Evolutionary conservation across 1,140 invertebrate species (phyloP), one percentile per base, ranked within the genome.

Genomic region (Homarus americanus): DNA sequence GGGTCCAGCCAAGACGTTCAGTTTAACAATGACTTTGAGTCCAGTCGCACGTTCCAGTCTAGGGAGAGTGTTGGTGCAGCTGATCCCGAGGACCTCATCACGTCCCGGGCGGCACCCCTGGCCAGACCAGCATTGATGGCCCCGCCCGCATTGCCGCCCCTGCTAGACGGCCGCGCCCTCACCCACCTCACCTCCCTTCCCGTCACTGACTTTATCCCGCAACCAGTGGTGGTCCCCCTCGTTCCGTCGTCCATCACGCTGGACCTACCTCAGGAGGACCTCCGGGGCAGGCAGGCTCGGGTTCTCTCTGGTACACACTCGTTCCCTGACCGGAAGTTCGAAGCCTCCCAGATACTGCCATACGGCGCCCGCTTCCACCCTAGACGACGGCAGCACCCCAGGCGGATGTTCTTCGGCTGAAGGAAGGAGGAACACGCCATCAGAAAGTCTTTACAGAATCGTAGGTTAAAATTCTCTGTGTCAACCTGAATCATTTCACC

Each of bases 151-250:
- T 15, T 10, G 28, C 28, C 44, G 20, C 78, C 44, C 15, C 41
- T 80, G 28, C 24, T 32, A 3, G 41, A 44, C 24, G 12, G 28
- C n/a, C 28, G 40, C 41, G 5, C 78, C 4, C 12, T 80, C 41
- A 28, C 41, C 44, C 20, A 17, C 75, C 73, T 24, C 75, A 24
- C 12, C 20, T 4, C 24, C 36, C 75, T 28, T 12, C 34, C 75
- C 38, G 0, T 32, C 41, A 0, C 40, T 4, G 20, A 15, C 2
- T 49, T 72, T 66, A 84, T 84, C 28, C 82, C 82, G 15, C 82
- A 84, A 12, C 82, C 82, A 10, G 32, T 84, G 28, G 15, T 66
- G n/a, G 20, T 84, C 15, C 82, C 82, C 34, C 15, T 84, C n/a
- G 82, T 17, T 66, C 63, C 82, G 24, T 7, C 53, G 28, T 63